Percentiles rank a stretch among this genome's conserved stretches.
These are phyloP conservation scores for Channa striata DNA, from an alignment of 2,797 vertebrate genomes.

Conservation along the genomic window DNA sequence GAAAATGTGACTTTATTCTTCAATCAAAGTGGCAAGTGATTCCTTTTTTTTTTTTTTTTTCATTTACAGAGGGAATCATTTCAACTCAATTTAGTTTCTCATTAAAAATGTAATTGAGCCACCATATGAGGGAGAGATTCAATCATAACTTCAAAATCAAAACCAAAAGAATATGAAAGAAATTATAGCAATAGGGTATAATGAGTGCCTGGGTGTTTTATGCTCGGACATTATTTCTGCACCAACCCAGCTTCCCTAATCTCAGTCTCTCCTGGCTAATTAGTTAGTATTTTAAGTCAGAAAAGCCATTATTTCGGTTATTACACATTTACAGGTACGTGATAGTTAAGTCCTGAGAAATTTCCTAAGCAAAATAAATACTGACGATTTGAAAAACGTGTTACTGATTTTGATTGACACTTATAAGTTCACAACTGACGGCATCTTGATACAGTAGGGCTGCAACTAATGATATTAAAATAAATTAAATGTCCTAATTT, in stretches of 20 bases:
- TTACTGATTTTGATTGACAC: constrained; percentile 4
- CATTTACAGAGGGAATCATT: constrained; percentile 62
- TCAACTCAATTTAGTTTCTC: constrained; percentile 72
- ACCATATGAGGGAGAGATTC: constrained; percentile 64
- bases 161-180: constrained; percentile 51
- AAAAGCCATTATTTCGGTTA: constrained; percentile 10
- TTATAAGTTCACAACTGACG: constrained; percentile 21
- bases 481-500: too few species aligned
- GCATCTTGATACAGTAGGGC: constrained; percentile 17
- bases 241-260: not conserved
- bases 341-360: constrained; percentile 19
- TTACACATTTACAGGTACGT: not conserved
- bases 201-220: constrained; percentile 8
- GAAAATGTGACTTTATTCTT: constrained; percentile 55
- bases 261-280: constrained; percentile 10
- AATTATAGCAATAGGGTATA: constrained; percentile 32
- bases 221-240: constrained; percentile 30
- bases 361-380: not conserved
- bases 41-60: too few species aligned
- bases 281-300: constrained; percentile 23
- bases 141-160: constrained; percentile 71
- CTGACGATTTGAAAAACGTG: constrained; percentile 9
- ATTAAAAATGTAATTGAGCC: constrained; percentile 76
- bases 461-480: too few species aligned
- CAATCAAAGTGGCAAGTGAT: constrained; percentile 53